phyloP scores from a whole-genome alignment of 2,888 invertebrate genomes.

The Alitta virens region DNA sequence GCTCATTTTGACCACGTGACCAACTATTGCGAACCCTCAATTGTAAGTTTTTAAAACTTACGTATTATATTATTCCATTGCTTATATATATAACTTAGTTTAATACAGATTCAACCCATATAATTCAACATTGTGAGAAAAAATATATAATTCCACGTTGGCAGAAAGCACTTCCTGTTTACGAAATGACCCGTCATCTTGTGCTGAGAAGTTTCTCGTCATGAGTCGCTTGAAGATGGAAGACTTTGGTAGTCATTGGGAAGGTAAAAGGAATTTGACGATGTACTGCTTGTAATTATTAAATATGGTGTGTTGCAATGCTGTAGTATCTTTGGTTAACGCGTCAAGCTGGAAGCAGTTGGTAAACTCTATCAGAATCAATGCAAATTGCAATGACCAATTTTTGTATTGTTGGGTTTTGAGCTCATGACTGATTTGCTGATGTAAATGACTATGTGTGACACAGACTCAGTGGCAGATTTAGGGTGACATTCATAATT shows the following conservation, averaged over 20 bases:
- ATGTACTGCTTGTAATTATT: background rate
- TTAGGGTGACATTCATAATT: too few species aligned
- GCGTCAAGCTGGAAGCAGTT: too few species aligned
- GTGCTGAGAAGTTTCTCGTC: constrained; percentile 2
- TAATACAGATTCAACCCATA: background rate
- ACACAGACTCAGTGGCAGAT: too few species aligned
- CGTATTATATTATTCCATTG: background rate
- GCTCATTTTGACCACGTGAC: background rate
- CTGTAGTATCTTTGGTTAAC: too few species aligned
- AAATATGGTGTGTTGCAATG: too few species aligned
- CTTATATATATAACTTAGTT: background rate
- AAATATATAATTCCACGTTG: background rate
- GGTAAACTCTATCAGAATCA: too few species aligned
- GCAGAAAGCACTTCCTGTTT: constrained; percentile 7
- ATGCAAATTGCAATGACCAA: background rate
- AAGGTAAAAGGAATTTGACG: constrained; percentile 37
- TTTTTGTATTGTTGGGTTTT: background rate
- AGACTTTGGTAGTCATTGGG: constrained; percentile 53
- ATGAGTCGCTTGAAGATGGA: constrained; percentile 39
- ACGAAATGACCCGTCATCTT: background rate
- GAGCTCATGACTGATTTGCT: too few species aligned
- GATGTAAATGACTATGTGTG: too few species aligned
- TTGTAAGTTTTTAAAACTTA: background rate
- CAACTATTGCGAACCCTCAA: background rate
- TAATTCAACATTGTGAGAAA: background rate